Conservation (phyloP, 2,888 invertebrate genomes). For the Cataglyphis rosenhaueri region DNA sequence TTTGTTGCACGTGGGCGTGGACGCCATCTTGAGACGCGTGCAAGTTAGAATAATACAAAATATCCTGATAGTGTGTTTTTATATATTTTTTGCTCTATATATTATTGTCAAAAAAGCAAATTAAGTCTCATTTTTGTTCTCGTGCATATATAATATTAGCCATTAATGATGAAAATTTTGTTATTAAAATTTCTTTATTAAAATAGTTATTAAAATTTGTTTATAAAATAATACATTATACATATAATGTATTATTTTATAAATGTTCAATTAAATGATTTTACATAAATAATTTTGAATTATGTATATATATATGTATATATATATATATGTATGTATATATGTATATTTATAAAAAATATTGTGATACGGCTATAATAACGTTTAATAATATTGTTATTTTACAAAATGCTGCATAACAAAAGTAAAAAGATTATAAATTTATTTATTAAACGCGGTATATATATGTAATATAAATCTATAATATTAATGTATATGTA, state of each 20-base stretch:
- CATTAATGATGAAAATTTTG: neutral
- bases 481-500: too few species aligned
- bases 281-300: neutral
- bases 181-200: neutral
- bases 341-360: too few species aligned
- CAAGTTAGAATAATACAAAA: neutral
- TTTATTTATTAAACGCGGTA: too few species aligned
- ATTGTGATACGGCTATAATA: too few species aligned
- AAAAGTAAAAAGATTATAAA: too few species aligned
- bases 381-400: too few species aligned
- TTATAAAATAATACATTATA: neutral
- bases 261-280: neutral
- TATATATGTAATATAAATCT: too few species aligned
- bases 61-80: neutral
- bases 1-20: slow-evolving; percentile 36
- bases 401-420: too few species aligned
- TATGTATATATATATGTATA: neutral
- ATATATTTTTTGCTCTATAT: neutral
- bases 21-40: slow-evolving; percentile 52
- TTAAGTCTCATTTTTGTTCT: neutral
- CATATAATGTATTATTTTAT: neutral
- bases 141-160: neutral
- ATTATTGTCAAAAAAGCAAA: neutral
- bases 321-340: too few species aligned
- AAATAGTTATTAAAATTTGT: too few species aligned